A percentile compares a stretch with the other conserved stretches of the same genome.
These are phyloP conservation scores for Trissonchulus sp. DNA, from an alignment of 2,888 invertebrate genomes.

Conservation along the genomic window DNA sequence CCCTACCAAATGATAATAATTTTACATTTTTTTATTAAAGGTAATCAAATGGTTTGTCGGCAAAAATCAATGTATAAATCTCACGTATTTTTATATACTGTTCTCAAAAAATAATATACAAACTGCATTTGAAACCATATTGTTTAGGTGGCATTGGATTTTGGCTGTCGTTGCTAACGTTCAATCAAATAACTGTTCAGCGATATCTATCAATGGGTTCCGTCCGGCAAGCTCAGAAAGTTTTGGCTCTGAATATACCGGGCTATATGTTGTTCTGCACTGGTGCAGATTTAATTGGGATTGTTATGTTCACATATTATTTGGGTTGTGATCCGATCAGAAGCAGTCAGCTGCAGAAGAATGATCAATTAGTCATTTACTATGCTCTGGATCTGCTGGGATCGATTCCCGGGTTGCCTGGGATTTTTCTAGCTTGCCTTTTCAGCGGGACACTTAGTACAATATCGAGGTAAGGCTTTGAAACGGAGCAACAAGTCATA, in stretches of 20 bases:
- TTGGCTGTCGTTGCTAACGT: conserved; percentile 20
- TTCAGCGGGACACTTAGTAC: conserved; percentile 31
- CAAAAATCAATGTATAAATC: too few relatives aligned
- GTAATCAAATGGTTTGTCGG: too few relatives aligned
- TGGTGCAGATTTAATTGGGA: conserved; percentile 42
- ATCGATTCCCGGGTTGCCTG: conserved; percentile 9
- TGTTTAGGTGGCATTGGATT: conserved; percentile 27
- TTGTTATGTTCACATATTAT: conserved; percentile 45
- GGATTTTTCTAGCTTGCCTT: conserved; percentile 9
- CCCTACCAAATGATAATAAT: too few relatives aligned
- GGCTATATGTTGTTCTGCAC: conserved; percentile 38
- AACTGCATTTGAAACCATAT: conserved; percentile 20
- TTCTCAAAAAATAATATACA: too few relatives aligned
- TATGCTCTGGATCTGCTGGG: conserved; percentile 9
- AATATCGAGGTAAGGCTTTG: conserved; percentile 29
- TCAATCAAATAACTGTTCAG: conserved; percentile 9
- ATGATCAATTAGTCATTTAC: conserved; percentile 27
- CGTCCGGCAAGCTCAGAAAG: not conserved
- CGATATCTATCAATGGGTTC: not conserved
- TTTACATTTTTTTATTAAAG: too few relatives aligned
- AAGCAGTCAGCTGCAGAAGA: conserved; percentile 37
- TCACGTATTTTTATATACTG: too few relatives aligned
- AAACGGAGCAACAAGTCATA: too few relatives aligned
- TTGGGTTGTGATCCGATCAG: conserved; percentile 45
- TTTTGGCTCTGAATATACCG: conserved; percentile 19